A percentile compares a stretch with the other conserved stretches of the same genome.
These are phyloP conservation scores for Sphaerophoria rueppellii DNA, from an alignment of 2,888 invertebrate species.

Conservation along the genomic window DNA sequence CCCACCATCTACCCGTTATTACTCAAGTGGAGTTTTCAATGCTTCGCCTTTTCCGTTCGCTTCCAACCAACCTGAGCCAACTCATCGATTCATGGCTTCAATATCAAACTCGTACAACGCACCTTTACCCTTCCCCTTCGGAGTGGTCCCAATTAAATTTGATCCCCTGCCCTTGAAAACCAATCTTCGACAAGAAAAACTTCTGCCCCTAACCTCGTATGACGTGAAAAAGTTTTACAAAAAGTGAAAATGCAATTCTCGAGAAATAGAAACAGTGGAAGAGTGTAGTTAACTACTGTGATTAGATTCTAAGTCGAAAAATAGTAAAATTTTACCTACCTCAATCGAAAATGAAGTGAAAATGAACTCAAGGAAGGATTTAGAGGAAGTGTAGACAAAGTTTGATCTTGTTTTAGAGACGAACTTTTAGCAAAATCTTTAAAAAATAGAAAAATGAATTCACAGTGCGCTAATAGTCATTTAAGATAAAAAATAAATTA, in stretches of 20 bases:
- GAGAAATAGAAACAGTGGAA: constrained; percentile 14
- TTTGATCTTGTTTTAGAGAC: constrained; percentile 14
- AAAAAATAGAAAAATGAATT: background rate
- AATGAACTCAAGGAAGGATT: constrained; percentile 4
- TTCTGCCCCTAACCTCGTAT: constrained; percentile 60
- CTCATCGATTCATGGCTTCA: constrained; percentile 33
- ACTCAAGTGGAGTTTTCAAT: background rate
- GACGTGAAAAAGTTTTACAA: constrained; percentile 43
- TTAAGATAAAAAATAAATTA: background rate
- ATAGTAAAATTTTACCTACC: background rate
- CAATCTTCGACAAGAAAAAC: constrained; percentile 40
- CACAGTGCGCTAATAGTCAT: background rate
- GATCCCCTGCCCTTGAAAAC: constrained; percentile 62
- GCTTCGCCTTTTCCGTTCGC: background rate
- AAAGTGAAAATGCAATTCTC: constrained; percentile 10
- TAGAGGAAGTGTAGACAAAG: background rate
- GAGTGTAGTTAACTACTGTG: constrained; percentile 54
- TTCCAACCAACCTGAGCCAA: background rate
- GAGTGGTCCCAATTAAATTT: constrained; percentile 59
- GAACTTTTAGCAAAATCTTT: background rate
- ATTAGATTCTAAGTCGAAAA: constrained; percentile 36
- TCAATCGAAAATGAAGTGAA: background rate
- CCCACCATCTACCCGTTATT: background rate
- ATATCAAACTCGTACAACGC: constrained; percentile 40
- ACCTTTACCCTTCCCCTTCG: constrained; percentile 51